Evolutionary conservation across 2,113 vertebrate genomes (phyloP), one percentile per base, ranked within the genome.

Genomic region (Shinisaurus crocodilurus): DNA sequence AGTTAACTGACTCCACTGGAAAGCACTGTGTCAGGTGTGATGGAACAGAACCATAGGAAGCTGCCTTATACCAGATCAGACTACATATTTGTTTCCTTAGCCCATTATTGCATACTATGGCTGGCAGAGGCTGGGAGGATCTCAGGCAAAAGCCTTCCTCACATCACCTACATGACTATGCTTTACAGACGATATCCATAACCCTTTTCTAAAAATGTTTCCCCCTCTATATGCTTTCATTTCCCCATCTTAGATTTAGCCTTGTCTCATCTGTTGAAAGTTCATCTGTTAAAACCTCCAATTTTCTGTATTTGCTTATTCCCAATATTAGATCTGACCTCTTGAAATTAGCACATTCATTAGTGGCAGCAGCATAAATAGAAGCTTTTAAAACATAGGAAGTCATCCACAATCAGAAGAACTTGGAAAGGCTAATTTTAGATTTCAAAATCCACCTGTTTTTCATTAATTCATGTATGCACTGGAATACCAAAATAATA

Each of bases 351-450:
- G 69, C 40, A 88, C 80, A 65, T 88, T 83, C 57, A 88, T 54
- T 83, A 88, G n/a, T n/a, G n/a, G n/a, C n/a, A n/a, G 79, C 6
- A 29, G 6, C 83, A 67, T 74, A 82, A 87, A 77, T n/a, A 88
- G 69, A 83, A 50, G 74, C 43, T 80, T 40, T n/a, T 45, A 88
- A 48, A 67, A 67, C 75, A 48, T 45, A 48, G 86, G 40, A 50
- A 79, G 75, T 85, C 74, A 86, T 69, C 48, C 86, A 60, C 48
- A 90, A 80, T 85, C 75, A 77, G 43, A 85, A 85, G 40, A 90
- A 85, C 45, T 69, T 79, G 75, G 77, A 57, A 85, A 69, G 27
- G 74, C 74, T 85, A 43, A 67, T 90, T 85, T 79, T 57, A 79
- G 74, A 69, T 70, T 90, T 85, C 48, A 69, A 69, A 86, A 90